Conservation (phyloP, 2,797 vertebrate genomes). For the Monodelphis domestica region DNA sequence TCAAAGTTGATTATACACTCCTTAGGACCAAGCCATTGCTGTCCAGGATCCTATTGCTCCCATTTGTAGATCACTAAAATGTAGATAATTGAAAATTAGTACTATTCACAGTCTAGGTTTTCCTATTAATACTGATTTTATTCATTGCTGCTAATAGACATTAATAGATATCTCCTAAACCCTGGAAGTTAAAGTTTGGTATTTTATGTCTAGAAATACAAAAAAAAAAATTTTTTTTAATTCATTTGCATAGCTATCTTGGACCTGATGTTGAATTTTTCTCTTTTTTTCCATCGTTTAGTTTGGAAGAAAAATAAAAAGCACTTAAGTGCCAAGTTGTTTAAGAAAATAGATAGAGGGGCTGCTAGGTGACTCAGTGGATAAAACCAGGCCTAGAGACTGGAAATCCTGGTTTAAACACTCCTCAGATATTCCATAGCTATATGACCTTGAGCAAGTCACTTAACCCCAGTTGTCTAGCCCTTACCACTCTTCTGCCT, state of each 20-base stretch:
- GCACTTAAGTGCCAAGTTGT: constrained; percentile 8
- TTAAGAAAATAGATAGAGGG: constrained; percentile 26
- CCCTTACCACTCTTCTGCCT: too few species aligned
- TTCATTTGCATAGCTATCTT: constrained; percentile 4
- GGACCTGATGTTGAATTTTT: constrained; percentile 27
- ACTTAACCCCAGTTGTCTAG: too few species aligned
- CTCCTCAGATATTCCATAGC: too few species aligned
- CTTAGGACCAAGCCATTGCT: neutral
- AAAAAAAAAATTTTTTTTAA: neutral
- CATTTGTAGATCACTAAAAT: neutral
- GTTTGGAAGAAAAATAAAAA: constrained; percentile 23
- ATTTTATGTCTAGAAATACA: neutral
- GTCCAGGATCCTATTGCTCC: neutral
- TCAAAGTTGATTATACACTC: neutral
- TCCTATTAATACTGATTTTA: neutral
- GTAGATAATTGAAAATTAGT: neutral
- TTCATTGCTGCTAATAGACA: neutral
- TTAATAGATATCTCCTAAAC: neutral
- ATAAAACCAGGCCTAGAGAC: too few species aligned
- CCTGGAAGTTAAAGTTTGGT: neutral
- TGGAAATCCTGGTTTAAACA: too few species aligned
- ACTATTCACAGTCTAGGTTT: neutral
- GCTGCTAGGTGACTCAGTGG: too few species aligned
- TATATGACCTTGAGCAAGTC: too few species aligned
- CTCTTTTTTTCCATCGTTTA: neutral